These are phyloP conservation scores for Ianthella basta DNA, from an alignment of 37 sponge, comb jelly and placozoan species.

Conservation along the genomic window DNA sequence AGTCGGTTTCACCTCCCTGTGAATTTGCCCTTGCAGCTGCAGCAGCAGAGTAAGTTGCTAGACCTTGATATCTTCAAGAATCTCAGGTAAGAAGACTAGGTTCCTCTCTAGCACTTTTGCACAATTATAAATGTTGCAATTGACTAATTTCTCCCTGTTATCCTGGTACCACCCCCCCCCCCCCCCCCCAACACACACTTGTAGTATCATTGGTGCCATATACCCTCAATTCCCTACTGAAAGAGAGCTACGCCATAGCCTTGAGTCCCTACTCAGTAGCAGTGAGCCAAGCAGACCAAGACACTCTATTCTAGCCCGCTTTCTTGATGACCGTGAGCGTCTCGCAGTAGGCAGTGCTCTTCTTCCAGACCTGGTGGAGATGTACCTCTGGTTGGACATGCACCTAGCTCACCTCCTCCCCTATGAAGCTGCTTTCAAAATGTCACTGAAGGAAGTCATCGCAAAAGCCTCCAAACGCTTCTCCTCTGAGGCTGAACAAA, in stretches of 20 bases:
- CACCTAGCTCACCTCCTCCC: slow-evolving; percentile 70
- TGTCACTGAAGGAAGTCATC: slow-evolving; percentile 58
- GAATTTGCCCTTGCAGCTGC: too few species aligned
- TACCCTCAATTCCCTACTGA: slow-evolving; percentile 79
- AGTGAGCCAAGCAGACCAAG: slow-evolving; percentile 7
- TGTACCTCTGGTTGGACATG: slow-evolving; percentile 84
- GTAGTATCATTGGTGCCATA: slow-evolving; percentile 43
- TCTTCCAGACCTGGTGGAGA: slow-evolving; percentile 81
- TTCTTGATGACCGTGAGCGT: slow-evolving; percentile 47
- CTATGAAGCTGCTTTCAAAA: slow-evolving; percentile 49
- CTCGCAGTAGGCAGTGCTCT: slow-evolving; percentile 59
- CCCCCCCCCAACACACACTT: neutral
- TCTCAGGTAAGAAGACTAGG: too few species aligned
- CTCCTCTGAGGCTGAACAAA: slow-evolving; percentile 19
- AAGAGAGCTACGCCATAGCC: slow-evolving; percentile 58
- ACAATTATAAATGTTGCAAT: too few species aligned
- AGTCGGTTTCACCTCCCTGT: too few species aligned
- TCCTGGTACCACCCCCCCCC: neutral
- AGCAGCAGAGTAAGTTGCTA: too few species aligned
- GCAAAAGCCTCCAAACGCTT: slow-evolving; percentile 36
- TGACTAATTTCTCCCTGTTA: neutral
- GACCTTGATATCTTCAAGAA: too few species aligned
- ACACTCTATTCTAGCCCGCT: slow-evolving; percentile 36
- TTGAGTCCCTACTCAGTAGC: slow-evolving; percentile 33
- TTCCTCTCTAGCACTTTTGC: too few species aligned